These are phyloP conservation scores for Pelodiscus sinensis DNA, from an alignment of 2,113 vertebrate genomes.

Conservation along the genomic window DNA sequence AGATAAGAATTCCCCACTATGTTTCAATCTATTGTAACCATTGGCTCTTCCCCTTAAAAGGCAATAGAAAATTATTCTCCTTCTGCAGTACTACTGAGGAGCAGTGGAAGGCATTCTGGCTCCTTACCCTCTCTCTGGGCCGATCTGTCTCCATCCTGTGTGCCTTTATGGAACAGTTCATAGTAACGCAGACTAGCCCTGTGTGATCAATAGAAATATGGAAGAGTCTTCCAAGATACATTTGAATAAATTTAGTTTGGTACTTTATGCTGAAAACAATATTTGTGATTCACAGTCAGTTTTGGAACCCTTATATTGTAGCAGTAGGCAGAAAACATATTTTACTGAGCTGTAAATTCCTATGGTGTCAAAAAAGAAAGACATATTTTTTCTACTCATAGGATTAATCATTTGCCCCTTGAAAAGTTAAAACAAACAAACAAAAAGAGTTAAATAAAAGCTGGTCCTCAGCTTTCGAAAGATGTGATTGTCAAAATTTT, in stretches of 20 bases:
- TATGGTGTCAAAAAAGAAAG: not conserved
- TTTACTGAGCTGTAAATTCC: not conserved
- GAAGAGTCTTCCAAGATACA: not conserved
- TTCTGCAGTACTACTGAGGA: not conserved
- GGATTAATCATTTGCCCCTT: fast-evolving
- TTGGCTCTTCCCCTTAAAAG: not conserved
- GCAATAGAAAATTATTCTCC: not conserved
- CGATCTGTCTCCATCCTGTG: not conserved
- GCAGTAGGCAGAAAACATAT: not conserved
- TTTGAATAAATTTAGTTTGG: not conserved
- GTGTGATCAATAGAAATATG: not conserved
- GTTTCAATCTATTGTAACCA: not conserved
- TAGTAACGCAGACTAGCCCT: not conserved
- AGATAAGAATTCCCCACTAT: not conserved
- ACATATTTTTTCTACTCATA: not conserved
- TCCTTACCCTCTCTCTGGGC: not conserved
- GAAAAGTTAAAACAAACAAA: not conserved
- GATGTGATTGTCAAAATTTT: not conserved
- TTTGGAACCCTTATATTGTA: fast-evolving
- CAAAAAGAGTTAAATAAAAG: not conserved
- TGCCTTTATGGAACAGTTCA: not conserved
- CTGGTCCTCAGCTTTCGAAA: not conserved
- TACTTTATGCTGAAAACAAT: not conserved
- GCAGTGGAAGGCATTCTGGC: not conserved
- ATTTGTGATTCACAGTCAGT: not conserved